phyloP scores from a whole-genome alignment of 1,140 invertebrate genomes.

The Drosophila paulistorum region DNA sequence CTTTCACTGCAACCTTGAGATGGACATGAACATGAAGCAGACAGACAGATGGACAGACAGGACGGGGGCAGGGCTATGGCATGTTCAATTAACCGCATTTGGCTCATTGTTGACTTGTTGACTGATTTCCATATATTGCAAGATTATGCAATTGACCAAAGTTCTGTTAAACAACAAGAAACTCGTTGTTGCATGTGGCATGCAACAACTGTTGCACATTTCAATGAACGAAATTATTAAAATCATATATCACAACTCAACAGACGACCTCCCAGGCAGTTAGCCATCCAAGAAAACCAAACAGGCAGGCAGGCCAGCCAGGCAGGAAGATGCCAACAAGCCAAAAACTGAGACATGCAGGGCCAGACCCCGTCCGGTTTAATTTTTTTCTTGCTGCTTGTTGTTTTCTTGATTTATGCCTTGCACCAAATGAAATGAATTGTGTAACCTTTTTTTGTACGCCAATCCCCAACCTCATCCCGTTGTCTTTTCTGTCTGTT shows the following conservation, averaged over 20 bases:
- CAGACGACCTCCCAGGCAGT: conserved; percentile 64
- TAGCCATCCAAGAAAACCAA: conserved; percentile 4
- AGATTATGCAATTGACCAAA: conserved; percentile 62
- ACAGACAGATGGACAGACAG: conserved; percentile 18
- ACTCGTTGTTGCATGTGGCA: conserved; percentile 55
- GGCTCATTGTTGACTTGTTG: conserved; percentile 20
- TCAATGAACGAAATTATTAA: conserved; percentile 74
- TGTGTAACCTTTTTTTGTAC: conserved; percentile 68
- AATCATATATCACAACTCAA: conserved; percentile 73
- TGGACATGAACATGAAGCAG: neutral
- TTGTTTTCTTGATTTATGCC: conserved; percentile 77
- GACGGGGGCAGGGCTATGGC: neutral
- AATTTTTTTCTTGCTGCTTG: conserved; percentile 47
- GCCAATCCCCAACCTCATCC: neutral
- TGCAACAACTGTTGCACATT: conserved; percentile 36
- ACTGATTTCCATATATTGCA: conserved; percentile 60
- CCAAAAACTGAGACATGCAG: conserved; percentile 22
- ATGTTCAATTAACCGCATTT: conserved; percentile 71
- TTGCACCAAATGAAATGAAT: conserved; percentile 81
- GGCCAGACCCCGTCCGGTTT: conserved; percentile 27
- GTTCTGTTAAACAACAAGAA: conserved; percentile 71
- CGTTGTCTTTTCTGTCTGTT: neutral
- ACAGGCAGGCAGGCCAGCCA: neutral
- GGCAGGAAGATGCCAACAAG: conserved; percentile 49
- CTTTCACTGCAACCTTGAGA: conserved; percentile 80